Evolutionary conservation across 2,888 invertebrate species (phyloP), one percentile per base, ranked within the genome.

Genomic region (Pecten maximus): DNA sequence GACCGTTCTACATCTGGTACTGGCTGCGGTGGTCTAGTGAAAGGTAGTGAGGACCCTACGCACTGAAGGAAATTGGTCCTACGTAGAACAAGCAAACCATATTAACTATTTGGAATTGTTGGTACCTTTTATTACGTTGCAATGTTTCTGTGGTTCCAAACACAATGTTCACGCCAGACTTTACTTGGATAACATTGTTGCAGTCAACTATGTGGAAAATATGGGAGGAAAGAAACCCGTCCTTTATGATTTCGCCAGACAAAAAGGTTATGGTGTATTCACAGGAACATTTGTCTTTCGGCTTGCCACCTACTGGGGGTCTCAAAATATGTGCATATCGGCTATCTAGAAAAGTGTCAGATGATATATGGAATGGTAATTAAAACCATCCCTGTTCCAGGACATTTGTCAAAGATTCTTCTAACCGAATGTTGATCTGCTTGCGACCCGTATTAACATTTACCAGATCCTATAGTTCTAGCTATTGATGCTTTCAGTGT

Each of bases 401-500:
- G 8, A 12, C 44, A 44, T 44, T 12, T 44, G 44, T 44, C 8
- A 10, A 44, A 6, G 12, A 44, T 44, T 44, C 12, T 6, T 10
- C 44, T 10, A 6, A 10, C 44, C 44, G 8, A 28, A 89, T 39
- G n/a, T 91, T n/a, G 93, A 93, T 86, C n/a, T 93, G 44, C 92
- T 93, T 92, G 93, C 93, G 19, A 89, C 93, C 19, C n/a, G 88
- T n/a, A 40, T 88, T 12, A 93, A 92, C 40, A 40, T 89, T 6
- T 44, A n/a, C 92, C 92, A 35, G 93, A 94, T 44, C 89, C 91
- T 3, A n/a, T 60, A 8, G 92, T 92, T 16, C 87, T 89, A 23
- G 90, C 88, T 40, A 86, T 92, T 2, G 91, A 94, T 91, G 92
- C 93, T 0, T 93, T 93, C 89, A 87, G 91, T 39, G 39, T 92